Evolutionary conservation across 2,113 vertebrate genomes (phyloP), one percentile per base, ranked within the genome.

Genomic region (Hippolais icterina): DNA sequence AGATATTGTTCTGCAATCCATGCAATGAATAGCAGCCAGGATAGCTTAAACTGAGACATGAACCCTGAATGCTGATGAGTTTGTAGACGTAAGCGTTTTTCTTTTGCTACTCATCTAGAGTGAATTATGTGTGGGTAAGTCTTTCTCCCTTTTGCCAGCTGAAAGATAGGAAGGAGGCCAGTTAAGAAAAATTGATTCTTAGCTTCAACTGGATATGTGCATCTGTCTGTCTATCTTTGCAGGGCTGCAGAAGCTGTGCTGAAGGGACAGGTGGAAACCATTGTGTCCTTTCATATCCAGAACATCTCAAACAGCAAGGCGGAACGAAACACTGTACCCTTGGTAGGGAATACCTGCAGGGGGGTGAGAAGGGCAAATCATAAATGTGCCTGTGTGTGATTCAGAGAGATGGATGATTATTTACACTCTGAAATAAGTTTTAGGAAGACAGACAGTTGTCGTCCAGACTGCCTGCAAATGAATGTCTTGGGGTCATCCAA

Each of bases 161-260:
- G 76, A 80, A 90, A 56, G 63, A 33, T 25, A 52, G 79, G 87
- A 83, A 35, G 68, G 79, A 93, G 33, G 29, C 20, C 2, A 5
- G 23, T 81, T 86, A 78, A 83, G 61, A 87, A 90, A 95, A 75
- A 46, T 21, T 49, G 29, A 35, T 92, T 92, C 28, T 46, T 60
- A 11, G 25, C 53, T 90, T 94, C 86, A 94, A 1, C n/a, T 90
- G 49, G 86, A 5, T 93, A 59, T 93, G 54, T 90, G 39, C 35
- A 18, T 83, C 16, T 76, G 5, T 86, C 37, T 92, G n/a, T 95
- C 77, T 97, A 29, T 96, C 79, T 97, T 89, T 97, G 89, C 98
- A 99, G 99, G 98, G 99, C 99, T 97, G 99, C 99, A 91, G 99
- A 99, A 98, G 98, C 99, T 75, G 99, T 99, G 87, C 96, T 99